Evolutionary conservation across 2,113 vertebrate species (phyloP).

Genomic region (Dasyurus viverrinus): DNA sequence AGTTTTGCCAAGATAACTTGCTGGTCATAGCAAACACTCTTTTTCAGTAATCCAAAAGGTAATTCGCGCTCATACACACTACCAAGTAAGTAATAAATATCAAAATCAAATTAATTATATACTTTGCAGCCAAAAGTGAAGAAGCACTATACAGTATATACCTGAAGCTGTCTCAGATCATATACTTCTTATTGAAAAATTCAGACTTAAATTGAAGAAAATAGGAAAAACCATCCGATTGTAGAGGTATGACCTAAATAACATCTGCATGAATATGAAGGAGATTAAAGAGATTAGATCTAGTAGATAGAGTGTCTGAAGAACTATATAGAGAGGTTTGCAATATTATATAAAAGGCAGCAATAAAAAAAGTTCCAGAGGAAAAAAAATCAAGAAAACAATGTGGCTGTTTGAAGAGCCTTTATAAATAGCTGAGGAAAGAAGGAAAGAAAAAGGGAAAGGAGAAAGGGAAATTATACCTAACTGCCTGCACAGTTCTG

Average conservation of each 20-base stretch:
- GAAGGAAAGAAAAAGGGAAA: too few relatives aligned
- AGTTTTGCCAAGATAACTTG: background rate
- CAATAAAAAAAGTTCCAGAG: too few relatives aligned
- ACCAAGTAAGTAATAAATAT: background rate
- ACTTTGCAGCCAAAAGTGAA: background rate
- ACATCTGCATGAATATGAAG: background rate
- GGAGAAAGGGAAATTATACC: too few relatives aligned
- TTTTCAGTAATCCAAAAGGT: background rate
- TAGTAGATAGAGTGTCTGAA: too few relatives aligned
- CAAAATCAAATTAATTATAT: background rate
- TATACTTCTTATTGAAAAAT: background rate
- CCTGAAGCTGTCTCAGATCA: background rate
- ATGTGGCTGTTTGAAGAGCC: too few relatives aligned
- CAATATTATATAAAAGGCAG: too few relatives aligned
- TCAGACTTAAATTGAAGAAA: background rate
- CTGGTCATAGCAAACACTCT: background rate
- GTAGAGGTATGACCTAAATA: background rate
- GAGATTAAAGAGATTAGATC: too few relatives aligned
- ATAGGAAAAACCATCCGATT: background rate
- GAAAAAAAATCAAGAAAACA: too few relatives aligned
- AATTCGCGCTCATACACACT: background rate
- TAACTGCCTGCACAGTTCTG: too few relatives aligned
- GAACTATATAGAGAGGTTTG: too few relatives aligned
- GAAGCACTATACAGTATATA: background rate
- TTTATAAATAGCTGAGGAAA: too few relatives aligned